Conservation (phyloP, 1,140 invertebrate species). For the Yoshiicerus persimilis region DNA sequence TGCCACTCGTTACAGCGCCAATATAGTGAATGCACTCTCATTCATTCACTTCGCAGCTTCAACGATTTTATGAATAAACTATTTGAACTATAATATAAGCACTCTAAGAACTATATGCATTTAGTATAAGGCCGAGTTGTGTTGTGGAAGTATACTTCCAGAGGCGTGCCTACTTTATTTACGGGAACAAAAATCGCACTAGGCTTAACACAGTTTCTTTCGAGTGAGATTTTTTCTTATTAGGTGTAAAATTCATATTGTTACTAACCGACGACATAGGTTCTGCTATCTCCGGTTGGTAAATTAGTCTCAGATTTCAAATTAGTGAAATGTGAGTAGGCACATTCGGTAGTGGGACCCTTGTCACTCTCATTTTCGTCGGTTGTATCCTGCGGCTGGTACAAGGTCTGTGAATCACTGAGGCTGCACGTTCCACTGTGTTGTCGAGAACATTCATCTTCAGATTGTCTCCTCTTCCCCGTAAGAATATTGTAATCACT, state of each 20-base stretch:
- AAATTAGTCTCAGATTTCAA: background rate
- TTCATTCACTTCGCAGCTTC: too few relatives aligned
- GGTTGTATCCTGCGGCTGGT: background rate
- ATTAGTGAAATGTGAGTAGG: conserved; percentile 2
- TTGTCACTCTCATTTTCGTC: conserved; percentile 22
- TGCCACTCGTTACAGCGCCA: too few relatives aligned
- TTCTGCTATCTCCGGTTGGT: background rate
- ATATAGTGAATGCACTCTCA: too few relatives aligned
- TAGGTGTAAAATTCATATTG: background rate
- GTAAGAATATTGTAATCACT: conserved; percentile 52
- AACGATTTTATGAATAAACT: too few relatives aligned
- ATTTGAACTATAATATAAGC: too few relatives aligned
- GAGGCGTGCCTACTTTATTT: too few relatives aligned
- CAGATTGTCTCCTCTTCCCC: conserved; percentile 41
- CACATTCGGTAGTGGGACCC: background rate
- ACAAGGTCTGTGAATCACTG: background rate
- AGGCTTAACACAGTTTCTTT: too few relatives aligned
- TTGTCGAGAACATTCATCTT: conserved; percentile 13
- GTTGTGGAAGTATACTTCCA: too few relatives aligned
- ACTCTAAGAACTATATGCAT: too few relatives aligned
- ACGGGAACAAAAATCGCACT: too few relatives aligned
- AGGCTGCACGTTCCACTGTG: background rate
- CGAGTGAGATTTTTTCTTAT: background rate
- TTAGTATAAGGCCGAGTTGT: too few relatives aligned
- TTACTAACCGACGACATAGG: background rate